Conservation (phyloP, 2,888 invertebrate species). For the Lypha dubia region DNA sequence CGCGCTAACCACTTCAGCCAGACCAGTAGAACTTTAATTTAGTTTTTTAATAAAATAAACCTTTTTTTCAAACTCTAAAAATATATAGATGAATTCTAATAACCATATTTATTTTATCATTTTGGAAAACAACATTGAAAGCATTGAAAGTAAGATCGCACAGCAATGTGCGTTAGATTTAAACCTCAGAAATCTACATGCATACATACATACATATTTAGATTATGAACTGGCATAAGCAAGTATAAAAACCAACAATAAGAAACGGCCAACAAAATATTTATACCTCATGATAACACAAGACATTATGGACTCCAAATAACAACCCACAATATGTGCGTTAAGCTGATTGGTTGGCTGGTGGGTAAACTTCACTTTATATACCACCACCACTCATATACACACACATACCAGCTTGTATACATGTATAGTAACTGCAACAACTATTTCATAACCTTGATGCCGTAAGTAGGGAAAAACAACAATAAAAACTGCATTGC, state of each 20-base stretch:
- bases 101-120: not conserved
- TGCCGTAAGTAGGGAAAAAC: slow-evolving; percentile 46
- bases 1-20: no score
- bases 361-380: slow-evolving; percentile 71
- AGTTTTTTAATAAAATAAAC: no score
- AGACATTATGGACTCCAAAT: slow-evolving; percentile 31
- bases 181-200: not conserved
- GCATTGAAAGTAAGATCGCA: not conserved
- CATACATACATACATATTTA: slow-evolving; percentile 35
- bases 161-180: slow-evolving; percentile 44
- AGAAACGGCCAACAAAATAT: slow-evolving; percentile 49
- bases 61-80: no score
- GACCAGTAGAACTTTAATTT: no score
- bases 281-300: slow-evolving; percentile 10
- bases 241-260: slow-evolving; percentile 2
- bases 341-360: slow-evolving; percentile 81
- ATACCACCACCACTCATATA: not conserved
- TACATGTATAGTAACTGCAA: slow-evolving; percentile 12
- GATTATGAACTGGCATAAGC: slow-evolving; percentile 14
- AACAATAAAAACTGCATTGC: slow-evolving; percentile 59
- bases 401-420: not conserved
- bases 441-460: slow-evolving; percentile 9
- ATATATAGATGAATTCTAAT: no score
- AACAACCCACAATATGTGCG: slow-evolving; percentile 76
- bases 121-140: not conserved